A percentile compares a stretch with the other conserved stretches of the same genome.
Conservation (phyloP, 2,797 vertebrate genomes). For the Danio jaintianensis region DNA sequence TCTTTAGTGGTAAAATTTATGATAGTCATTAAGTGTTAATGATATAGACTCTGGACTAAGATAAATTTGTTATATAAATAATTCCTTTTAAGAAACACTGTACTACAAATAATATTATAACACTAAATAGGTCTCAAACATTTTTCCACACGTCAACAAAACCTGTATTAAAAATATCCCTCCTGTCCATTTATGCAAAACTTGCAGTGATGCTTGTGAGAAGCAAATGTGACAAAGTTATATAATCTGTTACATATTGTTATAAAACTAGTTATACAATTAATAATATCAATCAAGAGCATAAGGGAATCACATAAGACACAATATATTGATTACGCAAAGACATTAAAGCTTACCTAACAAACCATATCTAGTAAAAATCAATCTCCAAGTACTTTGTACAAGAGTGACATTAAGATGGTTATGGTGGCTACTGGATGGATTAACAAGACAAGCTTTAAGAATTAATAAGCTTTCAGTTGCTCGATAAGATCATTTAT, state of each 20-base stretch:
- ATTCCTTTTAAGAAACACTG: no score
- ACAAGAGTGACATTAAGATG: not conserved
- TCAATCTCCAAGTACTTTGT: not conserved
- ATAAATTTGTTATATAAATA: conserved; percentile 12
- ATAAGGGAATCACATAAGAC: not conserved
- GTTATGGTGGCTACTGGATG: not conserved
- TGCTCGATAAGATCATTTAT: not conserved
- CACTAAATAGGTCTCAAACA: no score
- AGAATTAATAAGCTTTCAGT: no score
- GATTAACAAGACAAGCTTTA: not conserved
- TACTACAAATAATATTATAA: no score
- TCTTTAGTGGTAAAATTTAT: not conserved
- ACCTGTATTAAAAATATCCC: no score
- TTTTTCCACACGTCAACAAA: no score
- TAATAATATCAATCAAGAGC: not conserved
- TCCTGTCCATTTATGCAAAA: not conserved
- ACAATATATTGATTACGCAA: not conserved
- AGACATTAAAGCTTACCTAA: not conserved
- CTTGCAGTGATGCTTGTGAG: not conserved
- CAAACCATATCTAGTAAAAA: not conserved
- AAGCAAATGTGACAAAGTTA: not conserved
- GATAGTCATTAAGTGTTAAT: conserved; percentile 15
- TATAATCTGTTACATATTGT: no score
- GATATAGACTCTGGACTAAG: conserved; percentile 53
- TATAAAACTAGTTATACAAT: no score